phyloP scores from a whole-genome alignment of 2,113 vertebrate genomes.

The Varanus komodoensis region DNA sequence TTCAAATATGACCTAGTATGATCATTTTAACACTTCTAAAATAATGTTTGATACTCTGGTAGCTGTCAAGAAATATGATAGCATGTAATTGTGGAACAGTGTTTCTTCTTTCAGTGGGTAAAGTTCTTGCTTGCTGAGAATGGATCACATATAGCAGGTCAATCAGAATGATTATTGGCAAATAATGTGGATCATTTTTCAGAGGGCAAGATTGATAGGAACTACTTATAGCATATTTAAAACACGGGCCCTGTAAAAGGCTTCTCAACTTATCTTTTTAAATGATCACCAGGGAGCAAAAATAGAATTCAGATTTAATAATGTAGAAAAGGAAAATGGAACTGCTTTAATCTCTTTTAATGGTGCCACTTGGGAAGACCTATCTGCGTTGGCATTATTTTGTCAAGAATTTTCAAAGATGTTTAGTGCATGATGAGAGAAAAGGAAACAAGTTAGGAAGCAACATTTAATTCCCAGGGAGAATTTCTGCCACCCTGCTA shows the following conservation, averaged over 20 bases:
- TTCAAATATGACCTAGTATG: not conserved
- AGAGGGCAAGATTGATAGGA: conserved; percentile 58
- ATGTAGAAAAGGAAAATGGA: conserved; percentile 31
- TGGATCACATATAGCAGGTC: conserved; percentile 21
- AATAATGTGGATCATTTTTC: conserved; percentile 34
- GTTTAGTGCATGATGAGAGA: conserved; percentile 22
- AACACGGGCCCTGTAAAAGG: conserved; percentile 16
- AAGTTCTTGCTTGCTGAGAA: conserved; percentile 5
- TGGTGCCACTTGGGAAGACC: conserved; percentile 26
- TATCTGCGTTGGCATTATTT: conserved; percentile 29
- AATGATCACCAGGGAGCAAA: conserved; percentile 36
- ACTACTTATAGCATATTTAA: conserved; percentile 47
- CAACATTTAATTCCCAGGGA: conserved; percentile 37
- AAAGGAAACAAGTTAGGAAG: conserved; percentile 6
- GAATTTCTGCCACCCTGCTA: conserved; percentile 36
- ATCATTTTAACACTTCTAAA: not conserved
- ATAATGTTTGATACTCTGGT: not conserved
- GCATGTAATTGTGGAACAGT: not conserved
- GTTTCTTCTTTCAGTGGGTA: conserved; percentile 10
- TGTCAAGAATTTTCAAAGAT: conserved; percentile 57
- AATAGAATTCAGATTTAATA: conserved; percentile 50
- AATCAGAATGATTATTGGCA: conserved; percentile 41
- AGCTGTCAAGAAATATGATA: not conserved
- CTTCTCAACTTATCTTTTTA: conserved; percentile 45
- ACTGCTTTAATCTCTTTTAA: conserved; percentile 56